Percentiles rank a stretch among this genome's conserved stretches.
phyloP scores from a whole-genome alignment of 2,888 invertebrate species.

The Cheilosia scutellata region DNA sequence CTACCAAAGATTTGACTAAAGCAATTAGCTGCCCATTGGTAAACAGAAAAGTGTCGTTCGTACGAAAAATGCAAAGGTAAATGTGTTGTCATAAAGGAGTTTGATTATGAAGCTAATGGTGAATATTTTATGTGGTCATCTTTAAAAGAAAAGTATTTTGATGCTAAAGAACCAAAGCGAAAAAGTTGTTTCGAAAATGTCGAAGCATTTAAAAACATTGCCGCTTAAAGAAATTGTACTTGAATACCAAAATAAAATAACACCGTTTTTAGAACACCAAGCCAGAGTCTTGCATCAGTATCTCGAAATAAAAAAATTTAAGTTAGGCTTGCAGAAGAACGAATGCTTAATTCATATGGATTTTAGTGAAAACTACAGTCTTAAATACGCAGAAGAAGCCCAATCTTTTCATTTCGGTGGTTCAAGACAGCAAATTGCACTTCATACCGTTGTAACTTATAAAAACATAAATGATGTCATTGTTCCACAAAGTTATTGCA shows the following conservation, averaged over 20 bases:
- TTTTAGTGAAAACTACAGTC: not conserved
- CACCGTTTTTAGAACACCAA: not conserved
- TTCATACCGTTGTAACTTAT: slow-evolving; percentile 6
- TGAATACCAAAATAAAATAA: not conserved
- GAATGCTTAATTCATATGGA: slow-evolving; percentile 12
- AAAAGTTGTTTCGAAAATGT: not conserved
- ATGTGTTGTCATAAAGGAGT: no score
- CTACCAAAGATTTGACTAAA: not conserved
- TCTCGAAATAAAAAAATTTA: slow-evolving; percentile 2
- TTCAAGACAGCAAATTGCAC: not conserved
- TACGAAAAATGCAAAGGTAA: no score
- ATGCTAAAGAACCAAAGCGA: not conserved
- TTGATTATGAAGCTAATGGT: no score
- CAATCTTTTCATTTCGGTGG: slow-evolving; percentile 3
- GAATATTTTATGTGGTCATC: not conserved
- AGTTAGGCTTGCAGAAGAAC: slow-evolving; percentile 5
- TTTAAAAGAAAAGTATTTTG: slow-evolving; percentile 1
- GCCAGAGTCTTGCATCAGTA: not conserved
- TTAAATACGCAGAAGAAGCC: slow-evolving; percentile 3
- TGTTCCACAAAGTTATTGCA: slow-evolving; percentile 5
- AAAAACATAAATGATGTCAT: not conserved
- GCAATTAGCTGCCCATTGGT: no score
- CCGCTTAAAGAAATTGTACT: not conserved
- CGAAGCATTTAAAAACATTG: slow-evolving; percentile 1
- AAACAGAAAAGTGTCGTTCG: no score